A percentile compares a stretch with the other conserved stretches of the same genome.
Conservation (phyloP, 1,140 invertebrate species). For the Sipha flava region DNA sequence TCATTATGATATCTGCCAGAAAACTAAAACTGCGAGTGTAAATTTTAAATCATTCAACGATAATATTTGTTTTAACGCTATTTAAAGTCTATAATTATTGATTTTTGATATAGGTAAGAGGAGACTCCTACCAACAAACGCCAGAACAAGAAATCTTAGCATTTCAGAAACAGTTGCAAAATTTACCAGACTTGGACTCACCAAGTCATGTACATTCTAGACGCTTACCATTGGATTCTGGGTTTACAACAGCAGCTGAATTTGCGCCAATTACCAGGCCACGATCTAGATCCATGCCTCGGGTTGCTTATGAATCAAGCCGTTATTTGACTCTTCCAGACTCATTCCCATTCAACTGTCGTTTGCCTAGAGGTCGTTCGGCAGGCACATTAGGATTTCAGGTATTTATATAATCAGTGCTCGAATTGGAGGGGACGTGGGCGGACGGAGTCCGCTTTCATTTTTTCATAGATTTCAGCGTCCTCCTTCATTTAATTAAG, state of each 20-base stretch:
- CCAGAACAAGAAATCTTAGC: slow-evolving; percentile 49
- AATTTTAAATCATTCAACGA: no score
- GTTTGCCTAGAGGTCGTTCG: slow-evolving; percentile 40
- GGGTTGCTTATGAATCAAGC: slow-evolving; percentile 47
- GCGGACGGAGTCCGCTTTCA: no score
- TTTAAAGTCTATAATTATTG: no score
- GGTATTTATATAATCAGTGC: neutral
- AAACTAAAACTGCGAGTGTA: no score
- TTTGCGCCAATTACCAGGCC: slow-evolving; percentile 43
- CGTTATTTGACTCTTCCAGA: slow-evolving; percentile 44
- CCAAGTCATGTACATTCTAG: slow-evolving; percentile 34
- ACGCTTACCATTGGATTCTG: slow-evolving; percentile 30
- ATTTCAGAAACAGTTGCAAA: slow-evolving; percentile 50
- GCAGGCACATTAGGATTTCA: slow-evolving; percentile 40
- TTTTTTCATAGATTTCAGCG: no score
- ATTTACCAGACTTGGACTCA: slow-evolving; percentile 47
- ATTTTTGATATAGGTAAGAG: neutral
- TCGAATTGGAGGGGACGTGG: no score
- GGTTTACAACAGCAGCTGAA: slow-evolving; percentile 36
- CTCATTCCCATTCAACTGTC: slow-evolving; percentile 36
- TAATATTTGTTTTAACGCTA: no score
- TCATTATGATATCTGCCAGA: no score
- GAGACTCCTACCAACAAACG: slow-evolving; percentile 39
- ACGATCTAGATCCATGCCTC: slow-evolving; percentile 48
- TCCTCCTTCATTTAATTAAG: no score